phyloP scores from a whole-genome alignment of 2,797 vertebrate species.

The Microctenopoma stevenorrisi region DNA sequence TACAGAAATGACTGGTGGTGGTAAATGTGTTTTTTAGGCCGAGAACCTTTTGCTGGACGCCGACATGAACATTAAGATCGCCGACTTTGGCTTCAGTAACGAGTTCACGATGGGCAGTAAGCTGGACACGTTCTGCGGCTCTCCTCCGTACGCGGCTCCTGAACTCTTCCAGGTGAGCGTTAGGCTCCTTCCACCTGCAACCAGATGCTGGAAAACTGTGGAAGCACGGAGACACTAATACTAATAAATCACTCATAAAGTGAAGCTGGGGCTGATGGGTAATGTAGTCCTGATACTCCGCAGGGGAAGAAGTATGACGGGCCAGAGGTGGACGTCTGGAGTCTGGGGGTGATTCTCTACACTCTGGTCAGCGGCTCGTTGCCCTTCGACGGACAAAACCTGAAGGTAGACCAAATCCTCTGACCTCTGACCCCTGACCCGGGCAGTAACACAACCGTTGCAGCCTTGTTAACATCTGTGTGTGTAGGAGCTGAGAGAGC shows the following conservation, averaged over 20 bases:
- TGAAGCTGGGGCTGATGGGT: constrained; percentile 56
- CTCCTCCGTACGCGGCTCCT: constrained; percentile 92
- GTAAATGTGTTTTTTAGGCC: constrained; percentile 76
- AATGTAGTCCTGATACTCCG: constrained; percentile 84
- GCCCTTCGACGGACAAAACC: constrained; percentile 94
- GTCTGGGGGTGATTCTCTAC: constrained; percentile 91
- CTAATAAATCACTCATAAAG: too few species aligned
- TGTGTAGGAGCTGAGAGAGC: constrained; percentile 89
- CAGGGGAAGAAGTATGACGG: constrained; percentile 91
- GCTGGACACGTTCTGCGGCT: constrained; percentile 95
- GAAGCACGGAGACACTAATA: too few species aligned
- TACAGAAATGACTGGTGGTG: too few species aligned
- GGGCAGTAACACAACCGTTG: background rate
- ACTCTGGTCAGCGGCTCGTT: constrained; percentile 94
- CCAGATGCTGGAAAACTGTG: background rate
- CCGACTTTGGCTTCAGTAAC: constrained; percentile 96
- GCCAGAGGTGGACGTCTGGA: constrained; percentile 91
- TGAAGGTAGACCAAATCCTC: constrained; percentile 83
- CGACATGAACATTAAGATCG: constrained; percentile 97
- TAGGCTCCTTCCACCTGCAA: constrained; percentile 28
- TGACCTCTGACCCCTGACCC: too few species aligned
- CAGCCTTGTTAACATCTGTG: background rate
- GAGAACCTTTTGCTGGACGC: constrained; percentile 94
- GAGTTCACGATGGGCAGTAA: constrained; percentile 94
- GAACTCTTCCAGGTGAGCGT: constrained; percentile 65